phyloP scores from a whole-genome alignment of 2,113 vertebrate species.

The Dromiciops gliroides region DNA sequence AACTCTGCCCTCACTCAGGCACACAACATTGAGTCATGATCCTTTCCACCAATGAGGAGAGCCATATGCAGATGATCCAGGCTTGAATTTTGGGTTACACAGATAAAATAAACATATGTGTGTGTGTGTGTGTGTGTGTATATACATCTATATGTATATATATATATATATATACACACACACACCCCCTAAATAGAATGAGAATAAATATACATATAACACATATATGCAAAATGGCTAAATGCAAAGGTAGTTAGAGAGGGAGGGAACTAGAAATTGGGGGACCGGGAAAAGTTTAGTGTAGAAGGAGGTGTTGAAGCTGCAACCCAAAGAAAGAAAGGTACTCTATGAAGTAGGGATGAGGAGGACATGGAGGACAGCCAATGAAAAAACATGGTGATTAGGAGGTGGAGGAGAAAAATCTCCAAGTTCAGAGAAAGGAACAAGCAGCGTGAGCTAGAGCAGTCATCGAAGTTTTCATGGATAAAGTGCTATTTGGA shows the following conservation, averaged over 20 bases:
- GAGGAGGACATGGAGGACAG: too few species aligned
- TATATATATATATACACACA: too few species aligned
- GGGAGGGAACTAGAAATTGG: neutral
- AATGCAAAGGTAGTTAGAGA: neutral
- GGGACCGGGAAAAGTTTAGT: neutral
- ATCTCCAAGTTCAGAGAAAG: neutral
- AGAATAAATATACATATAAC: neutral
- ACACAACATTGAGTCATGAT: neutral
- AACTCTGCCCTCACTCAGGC: neutral
- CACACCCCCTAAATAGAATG: neutral
- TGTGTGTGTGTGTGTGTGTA: too few species aligned
- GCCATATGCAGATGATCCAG: neutral
- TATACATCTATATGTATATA: too few species aligned
- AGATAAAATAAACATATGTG: too few species aligned
- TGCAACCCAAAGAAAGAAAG: neutral
- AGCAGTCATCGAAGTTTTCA: neutral
- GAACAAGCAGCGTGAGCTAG: neutral
- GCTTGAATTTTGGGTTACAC: neutral
- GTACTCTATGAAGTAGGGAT: neutral
- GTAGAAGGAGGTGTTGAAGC: neutral
- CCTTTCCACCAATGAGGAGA: neutral
- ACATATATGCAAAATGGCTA: neutral
- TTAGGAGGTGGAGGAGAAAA: neutral
- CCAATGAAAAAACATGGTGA: too few species aligned
- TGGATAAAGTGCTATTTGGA: neutral